phyloP scores from a whole-genome alignment of 2,113 vertebrate species.

The Crocuta crocuta region DNA sequence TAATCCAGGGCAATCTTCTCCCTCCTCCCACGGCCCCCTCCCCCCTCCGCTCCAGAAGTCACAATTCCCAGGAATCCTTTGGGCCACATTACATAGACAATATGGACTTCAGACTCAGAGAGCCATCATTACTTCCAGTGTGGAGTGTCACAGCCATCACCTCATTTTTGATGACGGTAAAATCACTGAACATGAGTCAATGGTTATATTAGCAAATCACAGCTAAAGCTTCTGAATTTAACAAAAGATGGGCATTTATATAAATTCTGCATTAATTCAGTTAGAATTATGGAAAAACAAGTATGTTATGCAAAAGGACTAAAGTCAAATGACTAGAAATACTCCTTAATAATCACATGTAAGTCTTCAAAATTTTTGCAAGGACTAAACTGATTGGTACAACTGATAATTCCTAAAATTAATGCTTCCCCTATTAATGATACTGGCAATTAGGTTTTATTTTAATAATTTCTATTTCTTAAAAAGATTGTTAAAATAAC shows the following conservation, averaged over 20 bases:
- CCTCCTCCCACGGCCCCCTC: background rate
- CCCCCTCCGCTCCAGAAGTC: background rate
- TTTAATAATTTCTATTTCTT: conserved; percentile 11
- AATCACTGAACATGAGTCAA: background rate
- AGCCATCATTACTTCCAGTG: background rate
- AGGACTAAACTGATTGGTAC: background rate
- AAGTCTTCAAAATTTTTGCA: background rate
- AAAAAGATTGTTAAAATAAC: background rate
- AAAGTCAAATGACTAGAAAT: conserved; percentile 7
- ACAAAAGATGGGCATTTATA: background rate
- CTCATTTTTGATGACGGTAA: background rate
- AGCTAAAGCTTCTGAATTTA: background rate
- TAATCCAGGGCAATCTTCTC: background rate
- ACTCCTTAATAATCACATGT: background rate
- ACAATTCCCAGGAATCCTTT: background rate
- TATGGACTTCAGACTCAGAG: background rate
- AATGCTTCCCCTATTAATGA: background rate
- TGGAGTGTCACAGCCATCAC: background rate
- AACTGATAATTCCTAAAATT: background rate
- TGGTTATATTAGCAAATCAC: background rate
- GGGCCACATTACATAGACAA: background rate
- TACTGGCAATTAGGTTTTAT: background rate
- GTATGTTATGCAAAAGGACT: background rate
- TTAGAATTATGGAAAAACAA: background rate
- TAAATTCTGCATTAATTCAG: background rate